A percentile compares a stretch with the other conserved stretches of the same genome.
Conservation (phyloP, 2,113 vertebrate genomes). For the Hydrolagus affinis region DNA sequence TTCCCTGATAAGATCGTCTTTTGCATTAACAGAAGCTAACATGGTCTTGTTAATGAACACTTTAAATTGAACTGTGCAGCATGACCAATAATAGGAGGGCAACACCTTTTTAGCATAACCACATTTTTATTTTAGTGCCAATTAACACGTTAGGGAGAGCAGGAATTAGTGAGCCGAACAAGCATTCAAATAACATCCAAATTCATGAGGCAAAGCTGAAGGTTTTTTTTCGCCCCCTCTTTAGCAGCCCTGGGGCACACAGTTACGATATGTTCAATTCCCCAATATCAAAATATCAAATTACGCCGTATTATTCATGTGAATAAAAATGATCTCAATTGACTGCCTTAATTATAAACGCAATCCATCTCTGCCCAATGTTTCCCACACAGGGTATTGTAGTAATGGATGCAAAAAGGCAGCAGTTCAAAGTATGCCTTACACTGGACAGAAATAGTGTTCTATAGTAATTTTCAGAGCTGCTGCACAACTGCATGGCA, state of each 20-base stretch:
- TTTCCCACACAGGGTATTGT: neutral
- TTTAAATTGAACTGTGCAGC: neutral
- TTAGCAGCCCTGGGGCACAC: too few relatives aligned
- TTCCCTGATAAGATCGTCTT: neutral
- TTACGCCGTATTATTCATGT: constrained; percentile 5
- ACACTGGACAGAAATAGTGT: neutral
- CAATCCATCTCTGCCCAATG: neutral
- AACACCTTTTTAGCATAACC: neutral
- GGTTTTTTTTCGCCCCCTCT: neutral
- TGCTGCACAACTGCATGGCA: too few relatives aligned
- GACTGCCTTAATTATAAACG: neutral
- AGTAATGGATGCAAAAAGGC: neutral
- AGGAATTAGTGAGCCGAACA: neutral
- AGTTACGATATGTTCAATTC: neutral
- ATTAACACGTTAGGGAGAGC: neutral
- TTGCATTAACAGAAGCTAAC: neutral
- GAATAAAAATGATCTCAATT: neutral
- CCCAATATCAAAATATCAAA: neutral
- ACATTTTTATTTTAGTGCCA: neutral
- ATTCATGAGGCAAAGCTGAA: neutral
- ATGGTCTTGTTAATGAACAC: neutral
- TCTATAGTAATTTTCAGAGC: neutral
- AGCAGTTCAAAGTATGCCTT: neutral
- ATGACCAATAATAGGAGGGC: neutral
- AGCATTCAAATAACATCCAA: neutral